Percentiles rank a stretch among this genome's conserved stretches.
phyloP scores from a whole-genome alignment of 1,140 invertebrate species.

The Cotesia chilonis region DNA sequence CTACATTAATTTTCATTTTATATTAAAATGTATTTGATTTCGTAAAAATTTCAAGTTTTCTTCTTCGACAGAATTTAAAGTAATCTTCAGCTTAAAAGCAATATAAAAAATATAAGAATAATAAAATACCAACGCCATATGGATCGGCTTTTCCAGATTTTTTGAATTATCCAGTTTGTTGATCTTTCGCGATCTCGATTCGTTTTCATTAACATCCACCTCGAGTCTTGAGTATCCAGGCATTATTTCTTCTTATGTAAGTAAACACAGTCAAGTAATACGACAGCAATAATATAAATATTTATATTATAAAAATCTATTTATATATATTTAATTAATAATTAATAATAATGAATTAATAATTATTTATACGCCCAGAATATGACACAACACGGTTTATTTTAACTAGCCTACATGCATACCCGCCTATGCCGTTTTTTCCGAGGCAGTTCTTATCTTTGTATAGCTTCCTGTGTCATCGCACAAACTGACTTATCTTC shows the following conservation, averaged over 20 bases:
- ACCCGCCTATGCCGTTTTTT: neutral
- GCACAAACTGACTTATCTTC: neutral
- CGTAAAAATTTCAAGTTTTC: too few relatives aligned
- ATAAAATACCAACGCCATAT: constrained; percentile 28
- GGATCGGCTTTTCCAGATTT: constrained; percentile 18
- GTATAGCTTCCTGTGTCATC: constrained; percentile 18
- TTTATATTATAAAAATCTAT: neutral
- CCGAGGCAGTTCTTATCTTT: constrained; percentile 4
- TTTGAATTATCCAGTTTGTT: constrained; percentile 16
- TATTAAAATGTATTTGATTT: neutral
- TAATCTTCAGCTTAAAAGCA: neutral
- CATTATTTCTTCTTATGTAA: constrained; percentile 3
- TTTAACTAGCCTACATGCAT: neutral
- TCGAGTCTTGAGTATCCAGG: constrained; percentile 18
- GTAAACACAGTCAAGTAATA: neutral
- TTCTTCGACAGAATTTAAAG: neutral
- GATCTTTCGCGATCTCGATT: neutral
- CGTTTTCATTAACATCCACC: constrained; percentile 9
- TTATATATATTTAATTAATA: neutral
- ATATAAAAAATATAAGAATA: neutral
- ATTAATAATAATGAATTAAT: neutral
- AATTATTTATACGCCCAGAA: neutral
- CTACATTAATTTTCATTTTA: neutral
- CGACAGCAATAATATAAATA: too few relatives aligned
- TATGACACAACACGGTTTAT: neutral